Evolutionary conservation across 2,797 vertebrate species (phyloP).

Genomic region (Protonibea diacanthus): DNA sequence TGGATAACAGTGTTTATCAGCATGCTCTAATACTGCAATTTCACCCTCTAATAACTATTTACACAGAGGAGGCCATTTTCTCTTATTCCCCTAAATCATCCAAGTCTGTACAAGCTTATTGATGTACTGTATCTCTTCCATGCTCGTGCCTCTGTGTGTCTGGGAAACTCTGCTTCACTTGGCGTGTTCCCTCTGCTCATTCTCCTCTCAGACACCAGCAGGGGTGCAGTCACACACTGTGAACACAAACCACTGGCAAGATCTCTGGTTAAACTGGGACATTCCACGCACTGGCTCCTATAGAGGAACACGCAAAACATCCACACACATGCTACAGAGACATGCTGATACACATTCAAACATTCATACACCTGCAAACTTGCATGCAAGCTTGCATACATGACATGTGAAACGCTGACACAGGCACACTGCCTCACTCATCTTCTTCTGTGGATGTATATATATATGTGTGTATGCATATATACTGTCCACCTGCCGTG

Average conservation of each 20-base stretch:
- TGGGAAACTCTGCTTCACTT: background rate
- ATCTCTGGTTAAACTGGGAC: slow-evolving; percentile 76
- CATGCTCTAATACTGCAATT: background rate
- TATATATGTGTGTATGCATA: background rate
- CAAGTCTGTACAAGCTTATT: slow-evolving; percentile 6
- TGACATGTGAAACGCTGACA: slow-evolving; percentile 35
- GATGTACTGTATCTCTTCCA: slow-evolving; percentile 4
- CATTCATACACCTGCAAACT: slow-evolving; percentile 25
- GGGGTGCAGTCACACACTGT: slow-evolving; percentile 62
- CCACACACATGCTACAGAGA: slow-evolving; percentile 21
- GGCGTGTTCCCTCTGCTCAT: slow-evolving; percentile 20
- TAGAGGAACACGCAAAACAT: slow-evolving; percentile 25
- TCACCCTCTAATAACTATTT: slow-evolving; percentile 27
- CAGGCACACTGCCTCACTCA: background rate
- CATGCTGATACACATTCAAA: slow-evolving; percentile 31
- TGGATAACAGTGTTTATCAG: slow-evolving; percentile 3
- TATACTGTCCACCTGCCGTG: background rate
- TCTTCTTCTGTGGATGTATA: background rate
- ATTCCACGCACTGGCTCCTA: slow-evolving; percentile 55
- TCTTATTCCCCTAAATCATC: slow-evolving; percentile 28
- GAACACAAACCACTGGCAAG: slow-evolving; percentile 62
- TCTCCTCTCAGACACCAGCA: slow-evolving; percentile 48
- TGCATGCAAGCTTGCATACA: slow-evolving; percentile 29
- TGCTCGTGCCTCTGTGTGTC: background rate
- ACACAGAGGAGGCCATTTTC: slow-evolving; percentile 5